phyloP scores from a whole-genome alignment of 1,140 invertebrate genomes.

The Hylaeus anthracinus region DNA sequence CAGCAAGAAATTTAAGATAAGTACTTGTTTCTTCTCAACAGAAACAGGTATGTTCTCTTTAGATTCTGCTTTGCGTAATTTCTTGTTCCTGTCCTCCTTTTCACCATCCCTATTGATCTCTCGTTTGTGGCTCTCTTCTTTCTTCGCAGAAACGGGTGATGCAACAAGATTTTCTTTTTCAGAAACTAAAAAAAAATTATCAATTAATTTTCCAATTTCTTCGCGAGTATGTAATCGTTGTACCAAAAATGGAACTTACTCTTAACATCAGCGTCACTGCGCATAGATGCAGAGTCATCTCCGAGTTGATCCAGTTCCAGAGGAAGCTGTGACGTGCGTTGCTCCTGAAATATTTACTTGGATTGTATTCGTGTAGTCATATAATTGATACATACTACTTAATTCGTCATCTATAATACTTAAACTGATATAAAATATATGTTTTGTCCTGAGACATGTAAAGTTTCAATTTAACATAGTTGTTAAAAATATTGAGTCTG shows the following conservation, averaged over 20 bases:
- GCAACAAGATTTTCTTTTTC: slow-evolving; percentile 75
- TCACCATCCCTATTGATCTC: slow-evolving; percentile 80
- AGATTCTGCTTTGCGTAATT: slow-evolving; percentile 80
- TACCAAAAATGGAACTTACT: slow-evolving; percentile 80
- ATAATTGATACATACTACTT: not conserved
- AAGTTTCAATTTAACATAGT: not conserved
- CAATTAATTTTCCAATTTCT: not conserved
- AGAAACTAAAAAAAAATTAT: slow-evolving; percentile 62
- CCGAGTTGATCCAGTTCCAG: slow-evolving; percentile 89
- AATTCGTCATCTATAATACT: not conserved
- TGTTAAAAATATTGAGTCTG: not conserved
- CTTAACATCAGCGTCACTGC: slow-evolving; percentile 89
- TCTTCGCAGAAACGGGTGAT: slow-evolving; percentile 71
- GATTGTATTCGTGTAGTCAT: not conserved
- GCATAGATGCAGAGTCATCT: slow-evolving; percentile 92
- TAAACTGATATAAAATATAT: not conserved
- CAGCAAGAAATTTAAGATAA: slow-evolving; percentile 29
- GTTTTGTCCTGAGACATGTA: not conserved
- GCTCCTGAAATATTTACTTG: slow-evolving; percentile 84
- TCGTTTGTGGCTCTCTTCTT: slow-evolving; percentile 79
- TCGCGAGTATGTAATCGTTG: not conserved
- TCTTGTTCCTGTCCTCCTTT: slow-evolving; percentile 79
- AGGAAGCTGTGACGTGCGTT: slow-evolving; percentile 91
- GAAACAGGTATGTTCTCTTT: slow-evolving; percentile 76
- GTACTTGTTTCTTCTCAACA: slow-evolving; percentile 82